These are phyloP conservation scores for Stenotaenia linearis DNA, from an alignment of 2,888 invertebrate genomes.

Conservation along the genomic window DNA sequence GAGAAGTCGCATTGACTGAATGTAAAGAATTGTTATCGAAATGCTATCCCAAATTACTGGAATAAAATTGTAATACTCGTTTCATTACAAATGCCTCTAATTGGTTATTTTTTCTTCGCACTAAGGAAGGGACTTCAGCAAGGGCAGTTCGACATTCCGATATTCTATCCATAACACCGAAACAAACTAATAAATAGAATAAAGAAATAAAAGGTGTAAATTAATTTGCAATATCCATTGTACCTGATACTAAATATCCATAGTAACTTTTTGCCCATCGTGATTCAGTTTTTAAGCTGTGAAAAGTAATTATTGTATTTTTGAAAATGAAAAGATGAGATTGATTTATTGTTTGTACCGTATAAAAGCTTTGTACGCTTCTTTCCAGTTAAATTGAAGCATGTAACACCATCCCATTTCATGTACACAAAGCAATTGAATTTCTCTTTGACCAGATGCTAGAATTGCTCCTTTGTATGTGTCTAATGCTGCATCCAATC, in stretches of 20 bases:
- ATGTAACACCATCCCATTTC: conserved; percentile 64
- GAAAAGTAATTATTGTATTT: not conserved
- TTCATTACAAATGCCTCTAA: conserved; percentile 49
- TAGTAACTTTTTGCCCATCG: conserved; percentile 64
- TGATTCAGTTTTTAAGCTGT: conserved; percentile 54
- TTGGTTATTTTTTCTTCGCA: conserved; percentile 48
- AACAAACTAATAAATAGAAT: not conserved
- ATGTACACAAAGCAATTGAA: conserved; percentile 57
- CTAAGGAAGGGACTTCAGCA: conserved; percentile 47
- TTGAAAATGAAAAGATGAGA: not conserved
- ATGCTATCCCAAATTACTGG: too few species aligned
- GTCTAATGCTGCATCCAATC: conserved; percentile 55
- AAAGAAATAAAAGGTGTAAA: too few species aligned
- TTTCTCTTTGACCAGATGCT: conserved; percentile 58
- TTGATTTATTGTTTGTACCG: conserved; percentile 40
- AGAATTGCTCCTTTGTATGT: conserved; percentile 57
- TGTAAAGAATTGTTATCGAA: not conserved
- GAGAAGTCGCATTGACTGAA: not conserved
- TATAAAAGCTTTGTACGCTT: conserved; percentile 53
- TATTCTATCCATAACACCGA: conserved; percentile 36
- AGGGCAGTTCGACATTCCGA: conserved; percentile 46
- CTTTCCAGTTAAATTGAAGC: conserved; percentile 56
- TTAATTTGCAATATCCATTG: too few species aligned
- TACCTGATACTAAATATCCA: conserved; percentile 56
- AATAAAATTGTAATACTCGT: too few species aligned